These are phyloP conservation scores for Sebastes matsubarae DNA, from an alignment of 2,797 vertebrate species.

Conservation along the genomic window DNA sequence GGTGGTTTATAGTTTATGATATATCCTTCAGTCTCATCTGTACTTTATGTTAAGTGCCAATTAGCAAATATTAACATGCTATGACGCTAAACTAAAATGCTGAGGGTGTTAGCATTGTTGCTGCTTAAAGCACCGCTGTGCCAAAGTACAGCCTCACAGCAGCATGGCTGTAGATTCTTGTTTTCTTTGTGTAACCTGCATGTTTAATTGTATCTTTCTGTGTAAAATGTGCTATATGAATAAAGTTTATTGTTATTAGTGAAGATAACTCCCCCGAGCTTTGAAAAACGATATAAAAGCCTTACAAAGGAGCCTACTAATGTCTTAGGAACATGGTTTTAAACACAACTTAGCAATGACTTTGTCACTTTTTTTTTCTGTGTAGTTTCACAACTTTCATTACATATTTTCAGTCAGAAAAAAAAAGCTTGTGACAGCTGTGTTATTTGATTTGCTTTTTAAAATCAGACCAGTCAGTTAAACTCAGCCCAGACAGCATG, in stretches of 20 bases:
- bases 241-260: background rate
- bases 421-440: background rate
- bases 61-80: background rate
- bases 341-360: background rate
- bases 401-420: background rate
- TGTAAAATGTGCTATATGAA: too few relatives aligned
- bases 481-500: background rate
- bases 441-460: slow-evolving; percentile 6
- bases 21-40: background rate
- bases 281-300: background rate
- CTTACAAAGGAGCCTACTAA: background rate
- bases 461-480: background rate
- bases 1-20: background rate
- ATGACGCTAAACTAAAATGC: background rate
- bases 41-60: background rate
- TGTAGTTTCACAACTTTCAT: background rate
- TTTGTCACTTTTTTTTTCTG: background rate
- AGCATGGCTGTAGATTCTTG: background rate
- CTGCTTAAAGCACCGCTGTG: background rate
- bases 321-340: background rate
- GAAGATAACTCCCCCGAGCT: background rate
- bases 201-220: background rate
- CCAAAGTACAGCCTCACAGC: background rate
- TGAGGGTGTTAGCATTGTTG: background rate
- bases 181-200: background rate